A percentile compares a stretch with the other conserved stretches of the same genome.
Conservation (phyloP, 2,797 vertebrate species). For the Falco berigora region DNA sequence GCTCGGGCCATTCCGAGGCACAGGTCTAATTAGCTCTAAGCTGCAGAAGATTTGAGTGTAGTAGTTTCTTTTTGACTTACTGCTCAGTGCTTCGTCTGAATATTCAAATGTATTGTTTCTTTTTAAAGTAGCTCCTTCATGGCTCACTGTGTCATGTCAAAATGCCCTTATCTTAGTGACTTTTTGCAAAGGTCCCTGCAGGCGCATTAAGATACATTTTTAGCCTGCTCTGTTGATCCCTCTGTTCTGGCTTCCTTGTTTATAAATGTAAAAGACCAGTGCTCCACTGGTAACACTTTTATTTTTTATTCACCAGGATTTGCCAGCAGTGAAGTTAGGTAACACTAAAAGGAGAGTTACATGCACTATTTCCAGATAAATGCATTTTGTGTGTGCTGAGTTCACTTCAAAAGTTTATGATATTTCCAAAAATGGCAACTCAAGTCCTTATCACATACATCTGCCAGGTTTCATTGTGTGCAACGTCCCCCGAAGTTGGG, state of each 20-base stretch:
- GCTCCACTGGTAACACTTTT: slow-evolving; percentile 36
- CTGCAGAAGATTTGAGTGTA: slow-evolving; percentile 66
- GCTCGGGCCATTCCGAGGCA: slow-evolving; percentile 56
- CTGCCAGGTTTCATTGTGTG: not conserved
- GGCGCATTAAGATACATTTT: slow-evolving; percentile 63
- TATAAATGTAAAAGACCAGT: slow-evolving; percentile 52
- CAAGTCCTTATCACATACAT: not conserved
- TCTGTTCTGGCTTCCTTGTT: slow-evolving; percentile 65
- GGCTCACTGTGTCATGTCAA: slow-evolving; percentile 61
- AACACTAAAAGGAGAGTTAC: not conserved
- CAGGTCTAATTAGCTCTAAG: slow-evolving; percentile 74
- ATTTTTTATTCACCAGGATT: slow-evolving; percentile 44
- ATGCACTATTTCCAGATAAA: slow-evolving; percentile 21
- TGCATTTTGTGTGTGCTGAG: slow-evolving; percentile 1
- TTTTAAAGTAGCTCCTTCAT: slow-evolving; percentile 65
- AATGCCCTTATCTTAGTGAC: slow-evolving; percentile 63
- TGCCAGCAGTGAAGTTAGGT: not conserved
- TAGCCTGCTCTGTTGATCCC: slow-evolving; percentile 68
- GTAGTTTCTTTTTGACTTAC: slow-evolving; percentile 69
- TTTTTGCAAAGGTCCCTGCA: slow-evolving; percentile 62
- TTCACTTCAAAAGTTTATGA: not conserved
- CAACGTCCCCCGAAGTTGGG: not conserved
- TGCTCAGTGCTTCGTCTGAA: slow-evolving; percentile 63
- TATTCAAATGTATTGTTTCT: slow-evolving; percentile 67
- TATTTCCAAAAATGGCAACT: slow-evolving; percentile 20